These are phyloP conservation scores for Drepana falcataria DNA, from an alignment of 2,888 invertebrate species.

Conservation along the genomic window DNA sequence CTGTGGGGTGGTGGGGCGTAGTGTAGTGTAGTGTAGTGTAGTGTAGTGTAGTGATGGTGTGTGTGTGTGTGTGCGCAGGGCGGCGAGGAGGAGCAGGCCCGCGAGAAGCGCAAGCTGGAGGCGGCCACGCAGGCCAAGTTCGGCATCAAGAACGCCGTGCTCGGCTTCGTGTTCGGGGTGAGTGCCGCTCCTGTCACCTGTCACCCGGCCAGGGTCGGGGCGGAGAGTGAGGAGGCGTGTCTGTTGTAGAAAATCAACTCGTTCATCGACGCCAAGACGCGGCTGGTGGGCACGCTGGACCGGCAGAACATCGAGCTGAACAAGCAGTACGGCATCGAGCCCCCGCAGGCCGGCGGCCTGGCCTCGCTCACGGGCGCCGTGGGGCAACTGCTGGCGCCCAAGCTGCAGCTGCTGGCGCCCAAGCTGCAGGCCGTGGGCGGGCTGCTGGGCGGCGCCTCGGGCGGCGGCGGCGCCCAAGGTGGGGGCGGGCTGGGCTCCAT, in stretches of 20 bases:
- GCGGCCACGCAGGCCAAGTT: constrained; percentile 80
- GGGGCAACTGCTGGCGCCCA: constrained; percentile 84
- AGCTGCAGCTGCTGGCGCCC: constrained; percentile 83
- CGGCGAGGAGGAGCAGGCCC: constrained; percentile 64
- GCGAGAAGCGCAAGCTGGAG: constrained; percentile 87
- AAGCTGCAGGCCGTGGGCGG: constrained; percentile 80
- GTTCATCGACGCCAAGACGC: constrained; percentile 88
- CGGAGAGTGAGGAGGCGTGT: constrained; percentile 12
- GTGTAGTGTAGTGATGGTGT: constrained; percentile 26
- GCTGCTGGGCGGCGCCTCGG: constrained; percentile 74
- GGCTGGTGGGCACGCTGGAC: constrained; percentile 83
- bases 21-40: constrained; percentile 24
- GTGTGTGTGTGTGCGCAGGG: constrained; percentile 64
- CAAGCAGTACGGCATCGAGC: constrained; percentile 84
- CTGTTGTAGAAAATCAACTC: constrained; percentile 88
- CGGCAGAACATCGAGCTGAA: constrained; percentile 86
- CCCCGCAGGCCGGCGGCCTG: constrained; percentile 81
- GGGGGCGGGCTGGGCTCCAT: constrained; percentile 71
- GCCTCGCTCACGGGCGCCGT: constrained; percentile 81
- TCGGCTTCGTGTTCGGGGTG: constrained; percentile 91
- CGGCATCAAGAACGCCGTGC: constrained; percentile 87
- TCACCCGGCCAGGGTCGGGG: too few relatives aligned
- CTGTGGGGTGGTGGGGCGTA: constrained; percentile 20
- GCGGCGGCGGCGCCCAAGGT: constrained; percentile 78
- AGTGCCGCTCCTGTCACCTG: constrained; percentile 42